Conservation (phyloP, 2,113 vertebrate genomes). For the Sapajus apella region DNA sequence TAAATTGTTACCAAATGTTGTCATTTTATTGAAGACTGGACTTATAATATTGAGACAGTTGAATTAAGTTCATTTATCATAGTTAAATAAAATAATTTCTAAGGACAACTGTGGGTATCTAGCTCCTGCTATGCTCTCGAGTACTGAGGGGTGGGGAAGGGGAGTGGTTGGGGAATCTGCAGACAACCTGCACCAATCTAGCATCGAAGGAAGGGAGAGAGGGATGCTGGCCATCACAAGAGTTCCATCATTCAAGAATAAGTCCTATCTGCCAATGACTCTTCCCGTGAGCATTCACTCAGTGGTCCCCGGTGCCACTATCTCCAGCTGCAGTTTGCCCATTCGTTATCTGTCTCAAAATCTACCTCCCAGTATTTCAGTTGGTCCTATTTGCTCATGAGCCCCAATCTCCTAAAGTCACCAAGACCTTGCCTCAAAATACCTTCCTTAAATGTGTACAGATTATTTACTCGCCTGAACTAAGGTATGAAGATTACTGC, state of each 20-base stretch:
- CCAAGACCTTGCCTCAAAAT: neutral
- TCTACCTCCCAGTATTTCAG: neutral
- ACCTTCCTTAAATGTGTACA: neutral
- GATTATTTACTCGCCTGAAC: neutral
- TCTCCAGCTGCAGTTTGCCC: neutral
- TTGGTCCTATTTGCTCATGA: neutral
- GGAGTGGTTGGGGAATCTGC: neutral
- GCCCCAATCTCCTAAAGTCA: neutral
- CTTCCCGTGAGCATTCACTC: neutral
- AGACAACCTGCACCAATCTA: neutral
- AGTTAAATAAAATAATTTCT: neutral
- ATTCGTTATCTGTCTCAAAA: neutral
- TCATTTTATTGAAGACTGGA: neutral
- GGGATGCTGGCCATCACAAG: neutral
- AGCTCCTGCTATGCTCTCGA: neutral
- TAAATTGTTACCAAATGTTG: neutral
- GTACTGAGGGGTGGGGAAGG: neutral
- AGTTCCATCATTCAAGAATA: rapidly evolving
- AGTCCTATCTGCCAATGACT: neutral
- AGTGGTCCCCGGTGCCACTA: neutral
- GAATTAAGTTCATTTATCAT: neutral
- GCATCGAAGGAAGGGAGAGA: neutral
- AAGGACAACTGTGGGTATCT: neutral
- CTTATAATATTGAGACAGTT: neutral
- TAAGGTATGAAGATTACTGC: neutral